Conservation (phyloP, 53 echinoderm and acorn worm genomes). For the Holothuria scabra region DNA sequence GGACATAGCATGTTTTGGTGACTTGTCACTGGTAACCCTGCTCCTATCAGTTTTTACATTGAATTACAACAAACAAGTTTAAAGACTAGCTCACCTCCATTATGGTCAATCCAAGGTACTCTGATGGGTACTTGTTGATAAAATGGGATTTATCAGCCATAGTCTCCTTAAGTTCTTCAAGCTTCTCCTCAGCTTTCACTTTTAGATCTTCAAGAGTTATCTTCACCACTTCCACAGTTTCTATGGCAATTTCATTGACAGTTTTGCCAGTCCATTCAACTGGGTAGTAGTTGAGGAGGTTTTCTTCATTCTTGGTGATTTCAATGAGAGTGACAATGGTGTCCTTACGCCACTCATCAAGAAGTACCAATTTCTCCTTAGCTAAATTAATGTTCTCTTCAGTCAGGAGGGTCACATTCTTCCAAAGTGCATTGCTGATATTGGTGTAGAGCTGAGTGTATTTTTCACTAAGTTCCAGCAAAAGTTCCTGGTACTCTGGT, state of each 20-base stretch:
- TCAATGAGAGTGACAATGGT: not conserved
- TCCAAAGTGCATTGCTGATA: not conserved
- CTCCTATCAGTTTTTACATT: no score
- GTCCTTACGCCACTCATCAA: not conserved
- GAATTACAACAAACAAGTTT: not conserved
- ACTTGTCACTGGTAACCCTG: no score
- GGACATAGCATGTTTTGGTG: no score
- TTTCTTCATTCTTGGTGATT: constrained; percentile 41
- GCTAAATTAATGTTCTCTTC: constrained; percentile 45
- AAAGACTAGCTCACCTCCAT: constrained; percentile 68
- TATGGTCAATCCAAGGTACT: constrained; percentile 70
- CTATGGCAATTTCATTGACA: not conserved
- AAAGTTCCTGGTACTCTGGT: constrained; percentile 48
- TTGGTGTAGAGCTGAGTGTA: constrained; percentile 10
- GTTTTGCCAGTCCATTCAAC: constrained; percentile 48
- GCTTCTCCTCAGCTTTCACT: not conserved
- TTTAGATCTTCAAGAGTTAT: not conserved
- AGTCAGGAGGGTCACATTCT: constrained; percentile 32
- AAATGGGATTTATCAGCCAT: constrained; percentile 40
- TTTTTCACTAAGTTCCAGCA: constrained; percentile 59
- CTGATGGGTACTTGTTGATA: constrained; percentile 77
- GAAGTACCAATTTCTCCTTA: constrained; percentile 18
- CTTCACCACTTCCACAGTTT: constrained; percentile 3
- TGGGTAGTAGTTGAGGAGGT: constrained; percentile 47
- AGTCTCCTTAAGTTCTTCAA: constrained; percentile 36